These are phyloP conservation scores for Gallinago media DNA, from an alignment of 2,113 vertebrate genomes.

Conservation along the genomic window DNA sequence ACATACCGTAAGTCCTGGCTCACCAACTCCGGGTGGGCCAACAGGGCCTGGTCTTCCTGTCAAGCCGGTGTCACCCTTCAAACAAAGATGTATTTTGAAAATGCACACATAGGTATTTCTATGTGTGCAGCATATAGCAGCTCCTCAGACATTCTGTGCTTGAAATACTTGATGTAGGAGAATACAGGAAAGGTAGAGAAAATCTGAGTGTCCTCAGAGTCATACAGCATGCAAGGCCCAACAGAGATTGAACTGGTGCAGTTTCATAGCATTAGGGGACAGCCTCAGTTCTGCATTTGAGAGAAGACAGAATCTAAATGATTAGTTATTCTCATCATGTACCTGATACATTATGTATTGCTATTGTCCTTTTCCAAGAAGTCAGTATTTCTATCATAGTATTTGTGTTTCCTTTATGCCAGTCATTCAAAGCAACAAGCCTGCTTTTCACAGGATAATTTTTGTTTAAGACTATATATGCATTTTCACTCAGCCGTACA, in stretches of 20 bases:
- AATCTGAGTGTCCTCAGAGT: background rate
- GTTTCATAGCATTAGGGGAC: background rate
- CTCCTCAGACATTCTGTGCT: background rate
- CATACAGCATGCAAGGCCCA: background rate
- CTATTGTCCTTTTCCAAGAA: background rate
- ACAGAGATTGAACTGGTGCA: background rate
- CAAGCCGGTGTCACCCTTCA: conserved; percentile 87
- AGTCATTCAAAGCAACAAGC: background rate
- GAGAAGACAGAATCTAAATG: background rate
- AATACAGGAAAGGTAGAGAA: background rate
- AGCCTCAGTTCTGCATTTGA: background rate
- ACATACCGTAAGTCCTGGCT: conserved; percentile 86
- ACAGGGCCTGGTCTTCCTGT: conserved; percentile 84
- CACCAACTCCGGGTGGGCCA: conserved; percentile 86
- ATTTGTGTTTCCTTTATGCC: background rate
- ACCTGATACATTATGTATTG: background rate
- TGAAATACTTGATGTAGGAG: background rate
- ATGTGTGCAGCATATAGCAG: background rate
- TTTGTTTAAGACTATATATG: background rate
- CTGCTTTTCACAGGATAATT: background rate
- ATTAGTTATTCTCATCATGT: background rate
- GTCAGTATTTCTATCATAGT: background rate
- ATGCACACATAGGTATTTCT: background rate
- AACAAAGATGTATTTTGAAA: conserved; percentile 32
- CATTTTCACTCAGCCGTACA: background rate